A percentile compares a stretch with the other conserved stretches of the same genome.
These are phyloP conservation scores for Ibycter americanus DNA, from an alignment of 2,797 vertebrate species.

Conservation along the genomic window DNA sequence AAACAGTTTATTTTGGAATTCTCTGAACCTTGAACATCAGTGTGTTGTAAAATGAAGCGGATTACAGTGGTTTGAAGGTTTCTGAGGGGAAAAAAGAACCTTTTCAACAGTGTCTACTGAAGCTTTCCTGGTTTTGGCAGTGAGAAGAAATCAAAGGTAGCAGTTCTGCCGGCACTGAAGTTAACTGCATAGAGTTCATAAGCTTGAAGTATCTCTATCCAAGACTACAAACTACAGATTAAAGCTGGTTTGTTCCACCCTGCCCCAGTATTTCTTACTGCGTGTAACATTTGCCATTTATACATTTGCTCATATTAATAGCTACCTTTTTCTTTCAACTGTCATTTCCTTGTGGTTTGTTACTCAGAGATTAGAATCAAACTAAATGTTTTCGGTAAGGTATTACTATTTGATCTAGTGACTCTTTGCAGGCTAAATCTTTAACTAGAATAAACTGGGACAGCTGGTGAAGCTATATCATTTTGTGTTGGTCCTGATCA, in stretches of 20 bases:
- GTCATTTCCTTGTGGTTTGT: neutral
- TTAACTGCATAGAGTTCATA: neutral
- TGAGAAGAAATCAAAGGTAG: neutral
- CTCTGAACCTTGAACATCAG: neutral
- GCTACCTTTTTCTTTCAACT: neutral
- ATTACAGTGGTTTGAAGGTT: neutral
- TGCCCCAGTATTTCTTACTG: neutral
- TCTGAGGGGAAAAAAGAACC: neutral
- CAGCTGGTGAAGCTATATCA: neutral
- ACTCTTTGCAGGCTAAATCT: neutral
- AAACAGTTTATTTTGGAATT: neutral
- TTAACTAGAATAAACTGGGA: neutral
- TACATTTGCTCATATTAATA: neutral
- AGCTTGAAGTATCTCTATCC: neutral
- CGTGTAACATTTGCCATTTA: neutral
- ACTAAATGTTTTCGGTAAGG: neutral
- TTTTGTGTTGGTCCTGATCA: neutral
- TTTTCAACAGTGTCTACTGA: neutral
- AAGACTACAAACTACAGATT: conserved; percentile 17
- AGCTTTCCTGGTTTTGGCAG: neutral
- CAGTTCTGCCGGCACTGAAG: neutral
- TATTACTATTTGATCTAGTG: neutral
- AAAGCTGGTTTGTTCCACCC: neutral
- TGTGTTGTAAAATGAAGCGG: neutral
- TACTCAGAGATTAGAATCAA: neutral